These are phyloP conservation scores for Oryctes rhinoceros DNA, from an alignment of 1,140 invertebrate genomes.

Conservation along the genomic window DNA sequence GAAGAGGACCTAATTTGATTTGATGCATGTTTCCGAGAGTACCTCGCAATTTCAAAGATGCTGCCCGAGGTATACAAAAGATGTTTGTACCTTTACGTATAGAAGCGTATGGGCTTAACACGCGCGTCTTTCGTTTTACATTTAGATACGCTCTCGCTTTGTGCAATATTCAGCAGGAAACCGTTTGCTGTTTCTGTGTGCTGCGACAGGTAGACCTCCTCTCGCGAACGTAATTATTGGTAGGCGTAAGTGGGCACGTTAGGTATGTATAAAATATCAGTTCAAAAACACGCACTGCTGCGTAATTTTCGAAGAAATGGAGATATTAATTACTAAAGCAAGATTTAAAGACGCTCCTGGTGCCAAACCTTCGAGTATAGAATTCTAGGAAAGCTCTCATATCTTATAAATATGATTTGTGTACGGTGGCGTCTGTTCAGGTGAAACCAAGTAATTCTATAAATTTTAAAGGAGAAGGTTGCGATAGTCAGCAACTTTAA, in stretches of 20 bases:
- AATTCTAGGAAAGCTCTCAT: too few species aligned
- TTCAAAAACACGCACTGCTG: neutral
- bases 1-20: conserved; percentile 18
- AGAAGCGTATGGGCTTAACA: neutral
- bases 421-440: too few species aligned
- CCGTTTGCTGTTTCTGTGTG: neutral
- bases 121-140: conserved; percentile 6
- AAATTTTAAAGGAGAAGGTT: too few species aligned
- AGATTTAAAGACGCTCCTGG: too few species aligned
- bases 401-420: too few species aligned
- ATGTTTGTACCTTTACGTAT: neutral
- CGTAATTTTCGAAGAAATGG: too few species aligned
- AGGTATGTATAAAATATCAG: conserved; percentile 16
- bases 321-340: too few species aligned
- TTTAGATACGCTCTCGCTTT: conserved; percentile 14
- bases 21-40: conserved; percentile 1
- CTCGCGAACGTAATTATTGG: neutral
- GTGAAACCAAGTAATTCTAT: too few species aligned
- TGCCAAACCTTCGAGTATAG: too few species aligned
- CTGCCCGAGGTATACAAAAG: conserved; percentile 3
- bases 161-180: conserved; percentile 3
- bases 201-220: neutral
- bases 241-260: neutral
- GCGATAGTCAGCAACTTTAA: too few species aligned
- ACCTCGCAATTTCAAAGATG: conserved; percentile 2